Base-by-base conservation (phyloP, 2,113 vertebrate species). In the Gallinago undulata region DNA sequence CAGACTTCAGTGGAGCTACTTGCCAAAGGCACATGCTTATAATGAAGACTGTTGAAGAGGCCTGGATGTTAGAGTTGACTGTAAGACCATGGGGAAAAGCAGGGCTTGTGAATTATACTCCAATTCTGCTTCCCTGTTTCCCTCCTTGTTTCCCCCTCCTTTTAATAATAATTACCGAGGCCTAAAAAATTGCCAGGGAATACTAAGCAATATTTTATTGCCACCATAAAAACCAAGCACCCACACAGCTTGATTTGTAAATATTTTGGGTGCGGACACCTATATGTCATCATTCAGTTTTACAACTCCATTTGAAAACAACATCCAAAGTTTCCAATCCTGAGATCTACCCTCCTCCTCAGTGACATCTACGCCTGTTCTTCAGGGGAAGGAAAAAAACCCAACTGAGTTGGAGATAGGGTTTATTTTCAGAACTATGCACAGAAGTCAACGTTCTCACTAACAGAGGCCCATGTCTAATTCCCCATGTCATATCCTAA, bases 341-440 rank as follows among this genome's bases (percentile, higher is more conserved):
- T 64, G 57, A 79, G 48, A 82, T 37, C 74, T 63, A 11, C 73
- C 91, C 73, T 75, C 18, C 27, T 83, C 19, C 57, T 59, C 57
- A 33, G 33, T 66, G 62, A 73, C n/a, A 84, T 66, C 73, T 92
- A 80, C 0, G 27, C 57, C 51, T 74, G 19, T 60, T 75, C 80
- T 90, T 78, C 51, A 45, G 73, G 15, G 15, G 50, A 87, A 72
- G 17, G 9, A 84, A 92, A 90, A 81, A 90, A 51, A 18, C 8
- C 12, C 47, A 80, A 21, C 57, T 60, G 89, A 91, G 56, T 6
- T 84, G 57, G n/a, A 89, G 55, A 76, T 21, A 31, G 69, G 19
- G 41, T 74, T 94, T 75, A 69, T 93, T 96, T 96, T 92, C 90
- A 93, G 77, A 94, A 72, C 51, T 89, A n/a, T 37, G 41, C 35